A percentile compares a stretch with the other conserved stretches of the same genome.
Evolutionary conservation across 2,888 invertebrate genomes (phyloP).

Genomic region (Drosophila ezoana): DNA sequence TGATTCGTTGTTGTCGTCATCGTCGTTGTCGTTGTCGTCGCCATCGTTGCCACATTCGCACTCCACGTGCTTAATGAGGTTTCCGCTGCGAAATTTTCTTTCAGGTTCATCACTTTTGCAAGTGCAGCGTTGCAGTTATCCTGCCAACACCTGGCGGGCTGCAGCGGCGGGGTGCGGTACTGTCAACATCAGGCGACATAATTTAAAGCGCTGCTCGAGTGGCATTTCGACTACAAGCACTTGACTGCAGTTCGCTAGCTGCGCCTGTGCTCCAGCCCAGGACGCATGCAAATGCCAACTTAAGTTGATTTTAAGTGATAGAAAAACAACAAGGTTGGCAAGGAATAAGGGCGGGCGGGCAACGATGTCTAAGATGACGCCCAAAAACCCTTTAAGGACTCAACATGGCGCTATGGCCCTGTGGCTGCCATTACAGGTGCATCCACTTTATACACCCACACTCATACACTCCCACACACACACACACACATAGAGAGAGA

Average conservation of each 20-base stretch:
- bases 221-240: slow-evolving; percentile 76
- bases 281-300: slow-evolving; percentile 82
- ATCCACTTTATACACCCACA: slow-evolving; percentile 30
- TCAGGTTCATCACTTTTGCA: slow-evolving; percentile 80
- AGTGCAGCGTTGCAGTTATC: slow-evolving; percentile 67
- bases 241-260: slow-evolving; percentile 50
- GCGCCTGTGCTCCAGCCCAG: not conserved
- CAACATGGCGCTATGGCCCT: slow-evolving; percentile 34
- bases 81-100: slow-evolving; percentile 72
- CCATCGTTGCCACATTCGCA: slow-evolving; percentile 64
- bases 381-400: slow-evolving; percentile 63
- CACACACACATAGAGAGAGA: slow-evolving; percentile 2
- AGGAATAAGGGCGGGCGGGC: not conserved
- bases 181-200: slow-evolving; percentile 69
- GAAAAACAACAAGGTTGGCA: slow-evolving; percentile 63
- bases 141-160: slow-evolving; percentile 36
- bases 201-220: slow-evolving; percentile 76
- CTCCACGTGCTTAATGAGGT: slow-evolving; percentile 78
- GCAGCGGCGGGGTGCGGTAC: slow-evolving; percentile 1
- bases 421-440: slow-evolving; percentile 50
- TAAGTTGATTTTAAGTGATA: slow-evolving; percentile 83
- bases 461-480: slow-evolving; percentile 26
- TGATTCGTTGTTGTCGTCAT: slow-evolving; percentile 62
- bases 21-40: slow-evolving; percentile 21
- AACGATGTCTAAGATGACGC: slow-evolving; percentile 46